These are phyloP conservation scores for Orchestia grillus DNA, from an alignment of 1,140 invertebrate species.

Conservation along the genomic window DNA sequence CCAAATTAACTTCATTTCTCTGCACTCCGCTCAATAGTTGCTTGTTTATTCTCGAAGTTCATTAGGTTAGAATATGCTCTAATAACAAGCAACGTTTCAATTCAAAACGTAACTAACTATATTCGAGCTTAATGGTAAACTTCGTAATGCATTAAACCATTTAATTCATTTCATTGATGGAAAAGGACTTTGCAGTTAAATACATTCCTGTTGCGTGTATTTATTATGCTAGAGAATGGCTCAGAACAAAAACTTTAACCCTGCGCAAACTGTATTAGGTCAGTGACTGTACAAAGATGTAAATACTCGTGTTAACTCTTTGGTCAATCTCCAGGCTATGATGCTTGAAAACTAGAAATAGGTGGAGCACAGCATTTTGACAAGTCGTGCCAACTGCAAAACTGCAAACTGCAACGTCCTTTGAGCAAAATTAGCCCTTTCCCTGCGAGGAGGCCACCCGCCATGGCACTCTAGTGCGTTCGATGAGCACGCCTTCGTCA, in stretches of 20 bases:
- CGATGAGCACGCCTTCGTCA: neutral
- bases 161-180: neutral
- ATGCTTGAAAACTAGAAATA: neutral
- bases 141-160: neutral
- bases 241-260: neutral
- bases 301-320: neutral
- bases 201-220: neutral
- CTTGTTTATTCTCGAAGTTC: neutral
- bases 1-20: neutral
- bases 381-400: neutral
- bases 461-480: neutral
- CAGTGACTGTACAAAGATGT: neutral
- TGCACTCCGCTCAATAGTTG: constrained; percentile 15
- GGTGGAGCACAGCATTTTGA: neutral
- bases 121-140: neutral
- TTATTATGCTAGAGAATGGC: neutral
- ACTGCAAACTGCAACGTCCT: neutral
- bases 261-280: neutral
- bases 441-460: neutral
- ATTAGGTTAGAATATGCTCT: neutral
- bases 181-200: neutral
- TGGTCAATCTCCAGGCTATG: neutral
- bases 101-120: neutral
- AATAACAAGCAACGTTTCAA: neutral
- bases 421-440: neutral